Percentiles rank a stretch among this genome's conserved stretches.
Evolutionary conservation across 2,113 vertebrate species (phyloP).

Genomic region (Thryonomys swinderianus): DNA sequence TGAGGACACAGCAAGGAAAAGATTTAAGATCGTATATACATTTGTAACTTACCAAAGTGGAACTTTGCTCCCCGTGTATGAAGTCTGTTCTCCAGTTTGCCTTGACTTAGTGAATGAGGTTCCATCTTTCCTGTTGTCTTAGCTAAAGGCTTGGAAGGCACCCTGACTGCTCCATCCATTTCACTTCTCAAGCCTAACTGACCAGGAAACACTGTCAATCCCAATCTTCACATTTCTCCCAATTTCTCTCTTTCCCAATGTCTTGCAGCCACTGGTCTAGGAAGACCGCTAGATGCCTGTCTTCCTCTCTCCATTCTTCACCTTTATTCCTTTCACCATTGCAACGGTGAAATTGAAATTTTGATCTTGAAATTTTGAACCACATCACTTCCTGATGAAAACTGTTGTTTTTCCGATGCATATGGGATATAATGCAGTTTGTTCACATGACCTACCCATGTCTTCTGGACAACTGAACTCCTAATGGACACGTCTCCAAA

Average conservation of each 20-base stretch:
- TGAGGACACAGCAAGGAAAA: background rate
- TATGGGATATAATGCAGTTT: background rate
- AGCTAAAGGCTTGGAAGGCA: background rate
- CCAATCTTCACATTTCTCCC: background rate
- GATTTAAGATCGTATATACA: background rate
- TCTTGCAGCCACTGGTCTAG: background rate
- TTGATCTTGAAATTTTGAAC: background rate
- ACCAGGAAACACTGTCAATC: background rate
- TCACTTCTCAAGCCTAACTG: background rate
- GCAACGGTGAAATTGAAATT: too few species aligned
- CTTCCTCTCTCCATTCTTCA: background rate
- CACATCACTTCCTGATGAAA: background rate
- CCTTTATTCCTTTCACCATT: background rate
- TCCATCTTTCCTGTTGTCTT: rapidly evolving
- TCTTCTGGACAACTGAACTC: background rate
- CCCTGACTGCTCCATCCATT: background rate
- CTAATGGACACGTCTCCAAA: background rate
- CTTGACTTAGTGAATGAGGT: background rate
- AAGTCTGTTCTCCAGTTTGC: background rate
- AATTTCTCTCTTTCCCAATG: too few species aligned
- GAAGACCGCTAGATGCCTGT: background rate
- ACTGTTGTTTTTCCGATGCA: background rate
- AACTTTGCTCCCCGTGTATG: background rate
- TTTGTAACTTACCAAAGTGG: background rate
- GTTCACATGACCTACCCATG: rapidly evolving